phyloP scores from a whole-genome alignment of 2,113 vertebrate species.

The Paedocypris sp. region DNA sequence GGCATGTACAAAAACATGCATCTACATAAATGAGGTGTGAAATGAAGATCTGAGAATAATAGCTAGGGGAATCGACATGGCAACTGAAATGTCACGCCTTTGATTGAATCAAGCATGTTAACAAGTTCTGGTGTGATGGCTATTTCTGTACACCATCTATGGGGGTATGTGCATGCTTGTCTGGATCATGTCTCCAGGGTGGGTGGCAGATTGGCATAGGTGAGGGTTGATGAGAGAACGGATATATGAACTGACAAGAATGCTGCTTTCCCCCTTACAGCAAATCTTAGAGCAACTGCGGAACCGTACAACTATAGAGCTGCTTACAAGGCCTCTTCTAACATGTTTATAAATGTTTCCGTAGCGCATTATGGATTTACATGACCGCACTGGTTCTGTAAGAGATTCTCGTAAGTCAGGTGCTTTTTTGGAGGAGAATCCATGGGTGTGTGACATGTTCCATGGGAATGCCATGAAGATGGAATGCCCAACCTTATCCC shows the following conservation, averaged over 20 bases:
- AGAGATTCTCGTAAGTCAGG: too few species aligned
- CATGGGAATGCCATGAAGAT: slow-evolving; percentile 34
- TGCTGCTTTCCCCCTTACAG: slow-evolving; percentile 50
- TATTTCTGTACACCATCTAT: slow-evolving; percentile 37
- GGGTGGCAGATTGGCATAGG: slow-evolving; percentile 43
- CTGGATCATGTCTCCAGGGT: neutral
- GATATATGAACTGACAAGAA: slow-evolving; percentile 56
- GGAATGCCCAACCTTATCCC: slow-evolving; percentile 8
- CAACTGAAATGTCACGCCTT: slow-evolving; percentile 45
- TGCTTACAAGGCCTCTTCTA: neutral
- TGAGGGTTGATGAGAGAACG: slow-evolving; percentile 42
- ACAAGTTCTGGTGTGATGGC: slow-evolving; percentile 26
- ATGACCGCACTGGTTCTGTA: too few species aligned
- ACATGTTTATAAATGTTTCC: too few species aligned
- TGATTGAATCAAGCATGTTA: slow-evolving; percentile 44
- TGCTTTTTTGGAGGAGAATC: slow-evolving; percentile 35
- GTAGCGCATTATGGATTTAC: too few species aligned
- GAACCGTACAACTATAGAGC: slow-evolving; percentile 13
- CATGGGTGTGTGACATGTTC: slow-evolving; percentile 7
- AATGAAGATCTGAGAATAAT: slow-evolving; percentile 19
- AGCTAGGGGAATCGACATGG: slow-evolving; percentile 24
- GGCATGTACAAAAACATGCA: neutral
- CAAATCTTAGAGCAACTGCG: slow-evolving; percentile 30
- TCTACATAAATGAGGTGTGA: neutral
- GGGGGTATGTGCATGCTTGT: slow-evolving; percentile 17